phyloP scores from a whole-genome alignment of 2,797 vertebrate genomes.

The Lepilemur septentrionalis region DNA sequence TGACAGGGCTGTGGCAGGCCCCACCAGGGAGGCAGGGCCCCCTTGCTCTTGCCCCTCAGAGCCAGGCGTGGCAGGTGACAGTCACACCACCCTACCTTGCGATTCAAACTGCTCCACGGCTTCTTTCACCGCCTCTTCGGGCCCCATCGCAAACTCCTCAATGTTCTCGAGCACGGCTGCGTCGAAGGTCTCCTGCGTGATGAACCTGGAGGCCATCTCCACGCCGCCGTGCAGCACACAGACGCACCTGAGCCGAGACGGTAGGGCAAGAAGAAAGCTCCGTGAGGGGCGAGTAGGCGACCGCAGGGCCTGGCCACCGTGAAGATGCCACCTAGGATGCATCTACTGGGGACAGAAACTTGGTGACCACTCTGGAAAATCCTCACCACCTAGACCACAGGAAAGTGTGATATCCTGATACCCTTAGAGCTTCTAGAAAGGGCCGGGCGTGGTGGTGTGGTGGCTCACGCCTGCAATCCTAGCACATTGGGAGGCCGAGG shows the following conservation, averaged over 20 bases:
- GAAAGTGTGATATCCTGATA: not conserved
- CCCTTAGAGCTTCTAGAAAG: not conserved
- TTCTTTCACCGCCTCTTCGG: slow-evolving; percentile 91
- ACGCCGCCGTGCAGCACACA: not conserved
- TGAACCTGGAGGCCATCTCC: slow-evolving; percentile 90
- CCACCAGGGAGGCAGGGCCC: not conserved
- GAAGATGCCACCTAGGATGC: not conserved
- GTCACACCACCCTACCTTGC: slow-evolving; percentile 86
- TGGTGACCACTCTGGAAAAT: not conserved
- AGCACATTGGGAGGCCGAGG: not conserved
- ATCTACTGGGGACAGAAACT: not conserved
- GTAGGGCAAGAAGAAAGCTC: not conserved
- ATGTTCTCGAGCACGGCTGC: slow-evolving; percentile 94
- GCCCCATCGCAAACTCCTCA: slow-evolving; percentile 93
- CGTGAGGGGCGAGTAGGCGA: not conserved
- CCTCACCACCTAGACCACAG: not conserved
- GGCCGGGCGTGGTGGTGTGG: not conserved
- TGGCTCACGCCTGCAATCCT: not conserved
- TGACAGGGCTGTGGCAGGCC: not conserved
- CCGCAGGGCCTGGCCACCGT: not conserved
- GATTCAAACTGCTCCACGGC: slow-evolving; percentile 95
- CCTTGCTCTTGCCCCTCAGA: not conserved
- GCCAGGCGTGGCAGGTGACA: not conserved
- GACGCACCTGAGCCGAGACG: not conserved
- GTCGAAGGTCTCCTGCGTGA: slow-evolving; percentile 96